Conservation (phyloP, 2,113 vertebrate genomes). For the Istiophorus platypterus region DNA sequence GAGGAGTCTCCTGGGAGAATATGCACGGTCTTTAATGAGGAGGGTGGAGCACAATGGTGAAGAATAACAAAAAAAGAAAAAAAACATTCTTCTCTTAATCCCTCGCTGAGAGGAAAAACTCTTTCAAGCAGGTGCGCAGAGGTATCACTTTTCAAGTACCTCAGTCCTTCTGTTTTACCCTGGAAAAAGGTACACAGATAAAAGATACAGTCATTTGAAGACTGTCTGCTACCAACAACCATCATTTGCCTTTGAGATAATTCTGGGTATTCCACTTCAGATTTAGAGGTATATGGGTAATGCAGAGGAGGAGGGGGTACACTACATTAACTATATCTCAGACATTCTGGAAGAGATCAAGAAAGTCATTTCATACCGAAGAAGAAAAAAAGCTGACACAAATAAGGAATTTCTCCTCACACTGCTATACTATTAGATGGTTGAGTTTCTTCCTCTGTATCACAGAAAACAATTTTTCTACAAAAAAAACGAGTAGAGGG, state of each 20-base stretch:
- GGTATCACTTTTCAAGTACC: constrained; percentile 81
- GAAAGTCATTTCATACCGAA: constrained; percentile 65
- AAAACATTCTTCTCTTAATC: constrained; percentile 79
- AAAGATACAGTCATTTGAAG: constrained; percentile 79
- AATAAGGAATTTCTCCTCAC: constrained; percentile 59
- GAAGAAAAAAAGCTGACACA: constrained; percentile 55
- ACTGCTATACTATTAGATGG: constrained; percentile 6
- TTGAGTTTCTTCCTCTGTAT: constrained; percentile 50
- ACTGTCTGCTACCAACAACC: constrained; percentile 78
- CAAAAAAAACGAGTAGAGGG: constrained; percentile 17
- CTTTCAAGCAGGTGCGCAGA: constrained; percentile 81
- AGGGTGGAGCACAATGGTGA: constrained; percentile 78
- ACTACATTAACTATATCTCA: constrained; percentile 80
- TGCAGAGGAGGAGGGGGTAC: constrained; percentile 63
- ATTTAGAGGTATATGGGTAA: constrained; percentile 75
- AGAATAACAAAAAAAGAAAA: constrained; percentile 76
- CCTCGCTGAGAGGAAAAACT: constrained; percentile 72
- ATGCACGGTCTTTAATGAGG: constrained; percentile 84
- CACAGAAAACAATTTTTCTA: constrained; percentile 20
- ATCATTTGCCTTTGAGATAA: constrained; percentile 81
- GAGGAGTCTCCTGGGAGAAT: constrained; percentile 81
- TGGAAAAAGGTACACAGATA: constrained; percentile 73
- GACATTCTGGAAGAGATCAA: constrained; percentile 74
- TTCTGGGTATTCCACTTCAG: constrained; percentile 74
- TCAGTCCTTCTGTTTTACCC: constrained; percentile 78